Base-by-base conservation (phyloP, 2,797 vertebrate species). In the Amazona finschi region DNA sequence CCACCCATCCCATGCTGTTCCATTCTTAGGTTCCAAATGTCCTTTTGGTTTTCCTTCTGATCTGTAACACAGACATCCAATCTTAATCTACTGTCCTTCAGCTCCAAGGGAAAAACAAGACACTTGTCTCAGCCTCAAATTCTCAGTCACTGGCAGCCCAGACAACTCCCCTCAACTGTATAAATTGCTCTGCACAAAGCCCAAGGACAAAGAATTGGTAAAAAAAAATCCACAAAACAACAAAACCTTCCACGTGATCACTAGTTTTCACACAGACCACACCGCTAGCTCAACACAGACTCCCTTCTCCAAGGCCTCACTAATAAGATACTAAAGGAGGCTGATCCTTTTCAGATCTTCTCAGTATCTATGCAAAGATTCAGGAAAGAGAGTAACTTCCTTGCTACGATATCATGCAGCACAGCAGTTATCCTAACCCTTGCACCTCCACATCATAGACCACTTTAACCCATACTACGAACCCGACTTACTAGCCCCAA, bases 401-500 rank as follows among this genome's bases (percentile, higher is more conserved):
- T 62, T 67, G 16, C 58, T 50, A 76, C 12, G 30, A 39, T 28
- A 57, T 4, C 21, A 47, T 3, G 24, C 25, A 74, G 58, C 53
- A 65, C 36, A 76, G 33, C 28, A 71, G 17, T 55, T 64, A 39
- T 15, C 47, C 65, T 57, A 70, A 15, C 8, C 7, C 70, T 76
- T 70, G 47, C 57, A 62, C 6, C 5, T 55, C n/a, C n/a, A 46
- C 7, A 73, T 49, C 7, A 15, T 1, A 62, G 55, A 50, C 8
- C 0, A 1, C 44, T 87, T 87, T 39, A 82, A 60, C 7, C 36
- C 55, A 12, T 31, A 70, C 19, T 50, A 58, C 31, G 76, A 44
- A 73, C 9, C 16, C 0, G 0, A 72, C 7, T 12, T 25, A 72
- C 1, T 4, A 12, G 6, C 9, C 11, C 18, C 33, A 21, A 70